A percentile compares a stretch with the other conserved stretches of the same genome.
These are phyloP conservation scores for Burhinus bistriatus DNA, from an alignment of 2,113 vertebrate species.

Conservation along the genomic window DNA sequence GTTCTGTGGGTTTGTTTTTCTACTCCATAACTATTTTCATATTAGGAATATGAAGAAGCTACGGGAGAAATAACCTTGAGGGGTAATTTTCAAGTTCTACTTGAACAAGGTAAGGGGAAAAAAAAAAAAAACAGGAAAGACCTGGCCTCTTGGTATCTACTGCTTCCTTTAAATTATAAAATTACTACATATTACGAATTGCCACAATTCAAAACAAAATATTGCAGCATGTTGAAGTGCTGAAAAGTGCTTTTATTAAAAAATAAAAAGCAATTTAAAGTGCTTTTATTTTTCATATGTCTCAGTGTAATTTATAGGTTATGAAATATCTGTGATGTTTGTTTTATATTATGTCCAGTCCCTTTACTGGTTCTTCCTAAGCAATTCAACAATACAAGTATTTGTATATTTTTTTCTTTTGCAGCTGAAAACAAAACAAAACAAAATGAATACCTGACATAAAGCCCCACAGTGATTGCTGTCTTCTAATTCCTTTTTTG, in stretches of 20 bases:
- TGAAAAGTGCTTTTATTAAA: neutral
- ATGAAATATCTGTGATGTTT: neutral
- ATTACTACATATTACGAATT: neutral
- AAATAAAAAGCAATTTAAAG: neutral
- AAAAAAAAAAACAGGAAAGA: neutral
- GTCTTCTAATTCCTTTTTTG: neutral
- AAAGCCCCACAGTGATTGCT: neutral
- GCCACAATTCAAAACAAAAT: neutral
- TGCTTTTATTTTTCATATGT: neutral
- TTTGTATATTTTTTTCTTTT: neutral
- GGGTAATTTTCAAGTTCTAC: neutral
- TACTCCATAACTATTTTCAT: neutral
- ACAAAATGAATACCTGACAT: neutral
- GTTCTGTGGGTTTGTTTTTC: rapidly evolving
- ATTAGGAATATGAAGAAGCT: neutral
- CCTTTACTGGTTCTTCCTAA: neutral
- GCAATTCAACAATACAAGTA: neutral
- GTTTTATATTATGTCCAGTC: neutral
- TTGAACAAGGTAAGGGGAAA: neutral
- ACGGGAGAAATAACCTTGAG: neutral
- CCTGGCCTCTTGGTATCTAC: neutral
- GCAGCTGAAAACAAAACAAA: neutral
- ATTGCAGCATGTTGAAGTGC: neutral
- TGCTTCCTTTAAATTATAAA: neutral
- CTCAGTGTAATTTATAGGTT: neutral